A percentile compares a stretch with the other conserved stretches of the same genome.
Conservation (phyloP, 1,140 invertebrate genomes). For the Drosophila saltans region DNA sequence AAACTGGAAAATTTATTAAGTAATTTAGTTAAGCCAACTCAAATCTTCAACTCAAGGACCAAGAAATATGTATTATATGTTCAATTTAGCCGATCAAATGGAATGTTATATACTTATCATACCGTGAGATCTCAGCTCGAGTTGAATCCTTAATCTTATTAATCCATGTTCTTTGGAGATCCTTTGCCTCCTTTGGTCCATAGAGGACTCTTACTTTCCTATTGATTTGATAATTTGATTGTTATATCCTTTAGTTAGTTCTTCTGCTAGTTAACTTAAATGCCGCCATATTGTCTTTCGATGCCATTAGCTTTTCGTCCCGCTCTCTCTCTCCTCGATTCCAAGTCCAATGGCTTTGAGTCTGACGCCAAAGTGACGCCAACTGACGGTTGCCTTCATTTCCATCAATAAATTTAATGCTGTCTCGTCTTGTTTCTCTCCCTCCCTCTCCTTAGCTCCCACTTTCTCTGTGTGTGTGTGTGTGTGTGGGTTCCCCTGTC, state of each 20-base stretch:
- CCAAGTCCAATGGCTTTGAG: slow-evolving; percentile 16
- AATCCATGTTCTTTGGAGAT: no score
- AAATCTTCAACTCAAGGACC: no score
- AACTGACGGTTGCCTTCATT: slow-evolving; percentile 55
- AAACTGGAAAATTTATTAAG: background rate
- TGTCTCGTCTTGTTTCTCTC: slow-evolving; percentile 51
- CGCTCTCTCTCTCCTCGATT: slow-evolving; percentile 2
- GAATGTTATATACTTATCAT: no score
- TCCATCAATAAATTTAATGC: slow-evolving; percentile 77
- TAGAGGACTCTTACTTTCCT: no score
- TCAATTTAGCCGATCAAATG: background rate
- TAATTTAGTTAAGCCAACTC: background rate
- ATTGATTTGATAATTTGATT: background rate
- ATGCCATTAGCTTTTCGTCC: slow-evolving; percentile 41
- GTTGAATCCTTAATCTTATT: no score
- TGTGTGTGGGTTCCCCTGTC: no score
- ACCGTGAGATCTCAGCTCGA: no score
- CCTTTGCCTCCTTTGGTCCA: no score
- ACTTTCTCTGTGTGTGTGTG: background rate
- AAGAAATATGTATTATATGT: background rate
- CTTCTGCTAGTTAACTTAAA: slow-evolving; percentile 23
- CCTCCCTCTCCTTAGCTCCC: background rate
- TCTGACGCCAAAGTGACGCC: slow-evolving; percentile 59
- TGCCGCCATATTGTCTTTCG: slow-evolving; percentile 57
- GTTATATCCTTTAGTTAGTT: background rate